Percentiles rank a stretch among this genome's conserved stretches.
Evolutionary conservation across 2,888 invertebrate genomes (phyloP).

Genomic region (Sesia apiformis): DNA sequence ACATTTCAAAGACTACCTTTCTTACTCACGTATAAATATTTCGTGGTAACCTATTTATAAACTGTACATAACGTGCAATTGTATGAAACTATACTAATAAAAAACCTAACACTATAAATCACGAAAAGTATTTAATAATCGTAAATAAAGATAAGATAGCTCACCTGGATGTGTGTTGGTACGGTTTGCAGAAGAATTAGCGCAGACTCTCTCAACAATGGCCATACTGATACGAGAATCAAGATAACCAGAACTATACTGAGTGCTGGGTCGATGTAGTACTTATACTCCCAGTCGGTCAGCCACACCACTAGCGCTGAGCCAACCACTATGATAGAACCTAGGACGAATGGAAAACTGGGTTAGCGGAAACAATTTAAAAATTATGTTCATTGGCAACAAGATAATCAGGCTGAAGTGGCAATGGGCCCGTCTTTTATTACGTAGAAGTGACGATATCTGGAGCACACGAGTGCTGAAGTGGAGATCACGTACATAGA

Average conservation of each 20-base stretch:
- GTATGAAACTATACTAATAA: no score
- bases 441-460: no score
- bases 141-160: no score
- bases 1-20: no score
- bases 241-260: conserved; percentile 91
- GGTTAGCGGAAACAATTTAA: not conserved
- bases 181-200: conserved; percentile 97
- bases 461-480: no score
- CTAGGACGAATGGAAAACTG: conserved; percentile 68
- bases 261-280: conserved; percentile 95
- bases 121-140: no score
- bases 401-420: not conserved
- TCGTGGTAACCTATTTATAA: no score
- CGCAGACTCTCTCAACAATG: conserved; percentile 93
- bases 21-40: no score
- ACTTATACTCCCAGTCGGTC: conserved; percentile 85
- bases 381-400: not conserved
- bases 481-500: no score
- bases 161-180: conserved; percentile 93
- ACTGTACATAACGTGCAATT: no score
- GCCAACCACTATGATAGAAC: conserved; percentile 91
- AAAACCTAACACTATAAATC: no score
- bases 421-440: no score
- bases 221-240: conserved; percentile 93
- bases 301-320: conserved; percentile 88